Conservation (phyloP, 2,888 invertebrate species). For the Trissoscelio sp. region DNA sequence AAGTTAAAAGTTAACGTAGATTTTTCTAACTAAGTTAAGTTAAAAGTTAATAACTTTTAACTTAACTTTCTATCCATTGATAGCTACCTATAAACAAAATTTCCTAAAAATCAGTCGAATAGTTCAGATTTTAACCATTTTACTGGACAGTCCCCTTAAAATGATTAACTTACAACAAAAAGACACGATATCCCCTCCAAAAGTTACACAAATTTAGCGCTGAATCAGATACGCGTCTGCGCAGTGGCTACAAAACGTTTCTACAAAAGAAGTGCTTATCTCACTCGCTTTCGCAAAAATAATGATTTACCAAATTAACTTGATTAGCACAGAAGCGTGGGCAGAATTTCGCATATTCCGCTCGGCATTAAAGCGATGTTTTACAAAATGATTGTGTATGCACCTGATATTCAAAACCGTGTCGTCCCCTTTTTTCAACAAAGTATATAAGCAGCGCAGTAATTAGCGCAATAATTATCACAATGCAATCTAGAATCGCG, state of each 20-base stretch:
- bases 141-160: too few relatives aligned
- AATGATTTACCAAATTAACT: constrained; percentile 42
- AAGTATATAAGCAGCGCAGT: constrained; percentile 56
- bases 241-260: constrained; percentile 56
- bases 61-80: too few relatives aligned
- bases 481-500: constrained; percentile 65
- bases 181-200: neutral
- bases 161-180: constrained; percentile 1
- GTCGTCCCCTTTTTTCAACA: constrained; percentile 61
- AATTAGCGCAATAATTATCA: constrained; percentile 70
- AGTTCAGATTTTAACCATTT: too few relatives aligned
- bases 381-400: constrained; percentile 61
- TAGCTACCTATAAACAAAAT: too few relatives aligned
- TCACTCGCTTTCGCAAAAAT: constrained; percentile 16
- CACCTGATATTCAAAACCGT: constrained; percentile 69
- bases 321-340: constrained; percentile 43
- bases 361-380: constrained; percentile 20
- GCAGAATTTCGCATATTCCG: constrained; percentile 38
- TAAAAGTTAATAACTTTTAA: too few relatives aligned
- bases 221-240: constrained; percentile 36
- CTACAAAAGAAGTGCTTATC: constrained; percentile 57
- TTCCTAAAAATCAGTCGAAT: too few relatives aligned
- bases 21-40: too few relatives aligned
- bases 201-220: too few relatives aligned
- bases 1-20: too few relatives aligned